Evolutionary conservation across 2,113 vertebrate genomes (phyloP), one percentile per base, ranked within the genome.

Genomic region (Elgaria multicarinata): DNA sequence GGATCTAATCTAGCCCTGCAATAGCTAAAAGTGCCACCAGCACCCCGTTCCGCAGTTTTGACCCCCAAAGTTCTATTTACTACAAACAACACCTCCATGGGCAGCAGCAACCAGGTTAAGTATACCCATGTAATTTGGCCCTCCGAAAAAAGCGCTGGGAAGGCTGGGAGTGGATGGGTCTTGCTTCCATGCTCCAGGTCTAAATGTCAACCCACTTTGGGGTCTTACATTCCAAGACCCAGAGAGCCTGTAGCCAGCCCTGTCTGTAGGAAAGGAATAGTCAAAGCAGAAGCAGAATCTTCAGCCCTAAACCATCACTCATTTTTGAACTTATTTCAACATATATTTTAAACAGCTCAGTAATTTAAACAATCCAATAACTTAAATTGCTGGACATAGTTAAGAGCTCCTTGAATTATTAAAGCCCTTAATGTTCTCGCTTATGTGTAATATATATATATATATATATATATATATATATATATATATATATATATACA

Each of bases 391-490:
- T 86, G 89, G 92, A 71, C 82, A 92, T 96, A 95, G 95, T 96
- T 96, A 96, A 96, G 86, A 96, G 95, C 89, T 88, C 83, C 89
- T 93, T 96, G 81, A 96, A 96, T 96, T 96, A 96, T 96, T 96
- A 92, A 96, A 94, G 92, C 80, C 72, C 94, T 96, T 96, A 96
- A 96, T 96, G 96, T 93, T 92, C 58, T 50, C 0, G 92, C 80
- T 44, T 46, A 78, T 69, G 75, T 64, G 53, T 62, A 46, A 33
- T 84, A 46, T 67, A 69, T 81, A 36, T 62, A 31, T 75, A n/a
- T 66, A 8, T 69, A 58, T 36, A 46, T 20, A 33, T 16, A 77
- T 83, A 78, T 69, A 62, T 64, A n/a, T 62, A 44, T 84, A 67
- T 67, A 69, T 81, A 36, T 62, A 31, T 74, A n/a, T 66, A 8